These are phyloP conservation scores for Rhinoderma darwinii DNA, from an alignment of 2,113 vertebrate species.

Conservation along the genomic window DNA sequence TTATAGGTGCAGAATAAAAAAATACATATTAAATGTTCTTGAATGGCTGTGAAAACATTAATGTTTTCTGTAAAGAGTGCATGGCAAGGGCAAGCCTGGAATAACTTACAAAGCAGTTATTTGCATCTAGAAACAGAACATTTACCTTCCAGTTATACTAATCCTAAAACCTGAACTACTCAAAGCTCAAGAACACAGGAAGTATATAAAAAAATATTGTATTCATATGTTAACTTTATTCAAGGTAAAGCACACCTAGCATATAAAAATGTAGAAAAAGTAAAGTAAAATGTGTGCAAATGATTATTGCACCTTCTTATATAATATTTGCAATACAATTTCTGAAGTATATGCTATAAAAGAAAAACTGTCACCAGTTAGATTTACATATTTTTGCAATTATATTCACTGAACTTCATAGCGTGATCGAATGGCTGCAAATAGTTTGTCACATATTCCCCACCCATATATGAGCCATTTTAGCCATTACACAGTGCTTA, in stretches of 20 bases:
- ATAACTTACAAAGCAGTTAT: constrained; percentile 14
- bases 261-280: background rate
- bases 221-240: background rate
- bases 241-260: background rate
- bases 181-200: background rate
- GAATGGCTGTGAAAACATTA: constrained; percentile 65
- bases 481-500: too few relatives aligned
- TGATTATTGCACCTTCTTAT: background rate
- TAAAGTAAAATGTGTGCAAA: background rate
- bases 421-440: too few relatives aligned
- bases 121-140: constrained; percentile 27
- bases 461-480: too few relatives aligned
- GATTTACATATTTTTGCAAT: too few relatives aligned
- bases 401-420: too few relatives aligned
- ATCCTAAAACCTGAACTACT: background rate
- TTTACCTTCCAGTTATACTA: background rate
- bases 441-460: too few relatives aligned
- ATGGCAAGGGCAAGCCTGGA: background rate
- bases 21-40: constrained; percentile 69
- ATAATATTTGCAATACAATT: background rate
- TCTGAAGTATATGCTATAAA: background rate
- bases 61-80: constrained; percentile 60
- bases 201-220: background rate
- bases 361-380: too few relatives aligned
- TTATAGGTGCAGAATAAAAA: constrained; percentile 71